Evolutionary conservation across 2,888 invertebrate genomes (phyloP).

Genomic region (Synanthedon myopaeformis): DNA sequence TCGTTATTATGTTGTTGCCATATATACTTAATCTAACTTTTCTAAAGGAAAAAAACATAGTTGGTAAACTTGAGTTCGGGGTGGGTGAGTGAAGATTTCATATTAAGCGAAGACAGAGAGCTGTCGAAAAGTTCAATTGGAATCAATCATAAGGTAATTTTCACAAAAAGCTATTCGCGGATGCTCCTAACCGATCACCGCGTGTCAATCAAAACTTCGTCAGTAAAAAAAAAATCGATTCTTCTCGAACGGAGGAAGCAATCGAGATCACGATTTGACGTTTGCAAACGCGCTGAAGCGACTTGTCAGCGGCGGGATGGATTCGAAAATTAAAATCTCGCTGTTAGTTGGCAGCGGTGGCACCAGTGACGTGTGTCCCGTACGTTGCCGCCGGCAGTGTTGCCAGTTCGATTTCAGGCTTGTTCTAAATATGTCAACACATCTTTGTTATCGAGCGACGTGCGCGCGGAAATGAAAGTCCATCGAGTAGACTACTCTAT

Average conservation of each 20-base stretch:
- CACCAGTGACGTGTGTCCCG: constrained; percentile 57
- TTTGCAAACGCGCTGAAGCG: constrained; percentile 39
- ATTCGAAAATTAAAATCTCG: constrained; percentile 68
- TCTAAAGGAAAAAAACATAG: no score
- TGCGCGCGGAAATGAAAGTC: constrained; percentile 67
- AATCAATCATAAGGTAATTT: constrained; percentile 48
- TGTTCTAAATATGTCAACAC: constrained; percentile 70
- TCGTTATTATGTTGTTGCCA: no score
- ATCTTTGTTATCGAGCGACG: constrained; percentile 65
- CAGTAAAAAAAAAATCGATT: constrained; percentile 32
- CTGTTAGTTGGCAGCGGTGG: constrained; percentile 41
- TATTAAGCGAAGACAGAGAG: constrained; percentile 2
- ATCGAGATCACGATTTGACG: constrained; percentile 45
- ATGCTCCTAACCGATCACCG: constrained; percentile 18
- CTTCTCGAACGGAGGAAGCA: constrained; percentile 36
- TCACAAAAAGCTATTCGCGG: constrained; percentile 24
- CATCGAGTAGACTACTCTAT: constrained; percentile 53
- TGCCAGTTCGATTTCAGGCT: constrained; percentile 61
- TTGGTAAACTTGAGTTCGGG: no score
- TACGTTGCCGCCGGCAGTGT: constrained; percentile 29
- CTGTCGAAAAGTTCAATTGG: constrained; percentile 37
- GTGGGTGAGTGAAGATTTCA: not conserved
- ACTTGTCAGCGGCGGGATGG: constrained; percentile 46
- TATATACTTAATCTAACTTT: no score
- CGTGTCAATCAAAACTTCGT: constrained; percentile 52